phyloP scores from a whole-genome alignment of 2,797 vertebrate species.

The Buceros bicornis region DNA sequence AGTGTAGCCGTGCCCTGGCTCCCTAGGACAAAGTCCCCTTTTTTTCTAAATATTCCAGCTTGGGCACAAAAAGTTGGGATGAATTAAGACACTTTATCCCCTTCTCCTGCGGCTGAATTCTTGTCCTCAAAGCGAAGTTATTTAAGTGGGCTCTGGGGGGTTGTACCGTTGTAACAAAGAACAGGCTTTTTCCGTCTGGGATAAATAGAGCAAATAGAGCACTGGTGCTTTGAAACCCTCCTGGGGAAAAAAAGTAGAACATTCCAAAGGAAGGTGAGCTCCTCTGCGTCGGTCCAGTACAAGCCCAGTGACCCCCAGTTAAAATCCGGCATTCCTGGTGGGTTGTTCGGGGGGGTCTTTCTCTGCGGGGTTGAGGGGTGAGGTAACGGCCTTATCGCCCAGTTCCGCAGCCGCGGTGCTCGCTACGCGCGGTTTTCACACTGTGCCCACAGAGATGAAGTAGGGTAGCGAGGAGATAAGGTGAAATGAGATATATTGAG shows the following conservation, averaged over 20 bases:
- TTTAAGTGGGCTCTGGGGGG: background rate
- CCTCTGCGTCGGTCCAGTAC: background rate
- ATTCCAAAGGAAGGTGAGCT: background rate
- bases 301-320: background rate
- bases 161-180: background rate
- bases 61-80: background rate
- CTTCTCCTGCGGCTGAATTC: background rate
- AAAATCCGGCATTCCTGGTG: background rate
- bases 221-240: constrained; percentile 9
- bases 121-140: background rate
- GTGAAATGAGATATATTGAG: constrained; percentile 7
- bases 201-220: background rate
- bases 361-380: background rate
- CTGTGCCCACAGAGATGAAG: background rate
- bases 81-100: background rate
- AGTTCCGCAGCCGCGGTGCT: background rate
- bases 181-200: constrained; percentile 27
- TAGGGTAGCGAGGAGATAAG: constrained; percentile 29
- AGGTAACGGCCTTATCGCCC: background rate
- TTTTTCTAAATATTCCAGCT: background rate
- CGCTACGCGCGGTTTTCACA: background rate
- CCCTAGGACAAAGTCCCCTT: background rate
- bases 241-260: background rate
- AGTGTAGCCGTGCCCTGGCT: background rate
- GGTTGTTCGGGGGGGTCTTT: background rate